Conservation (phyloP, 2,113 vertebrate species). For the Cranoglanis bouderius region DNA sequence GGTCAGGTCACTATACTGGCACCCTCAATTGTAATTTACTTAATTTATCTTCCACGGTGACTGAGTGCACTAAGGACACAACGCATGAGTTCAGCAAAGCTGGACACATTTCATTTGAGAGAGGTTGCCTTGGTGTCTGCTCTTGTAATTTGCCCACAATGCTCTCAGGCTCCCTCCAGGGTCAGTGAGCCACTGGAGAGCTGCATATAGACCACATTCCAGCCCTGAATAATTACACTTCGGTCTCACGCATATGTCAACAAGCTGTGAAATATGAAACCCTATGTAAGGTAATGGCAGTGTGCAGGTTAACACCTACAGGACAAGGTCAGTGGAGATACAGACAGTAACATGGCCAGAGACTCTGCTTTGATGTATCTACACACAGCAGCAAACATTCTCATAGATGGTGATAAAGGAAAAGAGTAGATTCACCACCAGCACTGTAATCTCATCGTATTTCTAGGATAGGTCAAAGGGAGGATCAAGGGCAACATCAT, state of each 20-base stretch:
- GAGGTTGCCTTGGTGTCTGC: not conserved
- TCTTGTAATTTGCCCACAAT: not conserved
- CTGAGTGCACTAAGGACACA: not conserved
- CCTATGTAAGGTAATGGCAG: not conserved
- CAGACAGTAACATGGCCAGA: not conserved
- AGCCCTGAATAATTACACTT: not conserved
- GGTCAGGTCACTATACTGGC: not conserved
- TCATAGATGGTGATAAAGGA: not conserved
- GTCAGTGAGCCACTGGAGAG: not conserved
- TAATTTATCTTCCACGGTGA: not conserved
- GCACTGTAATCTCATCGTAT: not conserved
- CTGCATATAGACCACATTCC: constrained; percentile 7
- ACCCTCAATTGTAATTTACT: not conserved
- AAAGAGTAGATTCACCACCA: constrained; percentile 1
- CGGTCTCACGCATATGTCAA: constrained; percentile 16
- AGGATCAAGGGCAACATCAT: constrained; percentile 29
- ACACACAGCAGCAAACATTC: not conserved
- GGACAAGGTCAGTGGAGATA: not conserved
- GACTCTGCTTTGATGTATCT: constrained; percentile 1
- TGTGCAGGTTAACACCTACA: not conserved
- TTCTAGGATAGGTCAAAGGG: not conserved
- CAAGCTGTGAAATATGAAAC: constrained; percentile 14
- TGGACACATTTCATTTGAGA: not conserved
- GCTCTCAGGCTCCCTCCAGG: not conserved
- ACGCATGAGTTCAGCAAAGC: not conserved